phyloP scores from a whole-genome alignment of 2,797 vertebrate genomes.

The Rhabdomys pumilio region DNA sequence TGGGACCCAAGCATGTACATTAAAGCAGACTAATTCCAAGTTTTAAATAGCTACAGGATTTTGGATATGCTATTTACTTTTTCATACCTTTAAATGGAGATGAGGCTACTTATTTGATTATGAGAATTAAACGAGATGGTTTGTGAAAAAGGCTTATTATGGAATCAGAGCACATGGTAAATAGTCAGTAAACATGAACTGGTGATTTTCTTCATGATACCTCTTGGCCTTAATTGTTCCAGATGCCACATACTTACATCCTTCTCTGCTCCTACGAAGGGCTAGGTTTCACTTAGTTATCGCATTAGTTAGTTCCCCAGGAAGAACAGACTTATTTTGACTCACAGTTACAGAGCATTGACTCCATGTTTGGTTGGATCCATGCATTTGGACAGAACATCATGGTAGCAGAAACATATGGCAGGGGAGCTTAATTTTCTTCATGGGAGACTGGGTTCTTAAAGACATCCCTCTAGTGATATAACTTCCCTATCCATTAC shows the following conservation, averaged over 20 bases:
- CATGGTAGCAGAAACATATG: background rate
- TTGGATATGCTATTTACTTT: slow-evolving; percentile 50
- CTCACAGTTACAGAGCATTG: background rate
- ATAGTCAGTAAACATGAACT: slow-evolving; percentile 52
- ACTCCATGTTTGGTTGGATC: background rate
- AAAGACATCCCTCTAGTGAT: background rate
- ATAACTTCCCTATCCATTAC: background rate
- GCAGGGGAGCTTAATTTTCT: background rate
- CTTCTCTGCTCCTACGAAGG: slow-evolving; percentile 6
- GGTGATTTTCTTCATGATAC: slow-evolving; percentile 37
- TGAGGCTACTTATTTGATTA: slow-evolving; percentile 12
- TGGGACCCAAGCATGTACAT: background rate
- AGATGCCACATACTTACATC: background rate
- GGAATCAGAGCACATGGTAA: background rate
- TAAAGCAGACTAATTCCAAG: background rate
- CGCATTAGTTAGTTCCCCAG: background rate
- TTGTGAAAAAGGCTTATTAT: slow-evolving; percentile 54
- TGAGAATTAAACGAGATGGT: slow-evolving; percentile 47
- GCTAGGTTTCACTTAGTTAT: slow-evolving; percentile 36
- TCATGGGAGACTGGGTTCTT: background rate
- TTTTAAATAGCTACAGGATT: slow-evolving; percentile 36
- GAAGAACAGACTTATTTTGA: background rate
- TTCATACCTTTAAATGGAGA: background rate
- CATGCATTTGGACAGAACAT: background rate
- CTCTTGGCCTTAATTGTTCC: slow-evolving; percentile 54